Evolutionary conservation across 2,888 invertebrate species (phyloP).

Genomic region (Horisme vitalbata): DNA sequence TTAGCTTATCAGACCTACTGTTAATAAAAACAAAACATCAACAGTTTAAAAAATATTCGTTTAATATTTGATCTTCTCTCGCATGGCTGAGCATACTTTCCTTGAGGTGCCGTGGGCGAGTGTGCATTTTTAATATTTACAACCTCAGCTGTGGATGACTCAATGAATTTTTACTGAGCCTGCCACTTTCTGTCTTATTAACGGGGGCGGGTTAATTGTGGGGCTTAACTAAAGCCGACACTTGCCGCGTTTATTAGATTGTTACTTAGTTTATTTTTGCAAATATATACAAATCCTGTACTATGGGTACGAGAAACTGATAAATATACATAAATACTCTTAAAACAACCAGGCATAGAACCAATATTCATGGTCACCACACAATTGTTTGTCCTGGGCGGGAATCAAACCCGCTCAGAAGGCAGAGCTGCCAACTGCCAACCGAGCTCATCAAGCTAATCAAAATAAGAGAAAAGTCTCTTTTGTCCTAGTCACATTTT

Average conservation of each 20-base stretch:
- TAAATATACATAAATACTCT: no score
- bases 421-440: no score
- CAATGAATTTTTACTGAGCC: conserved; percentile 75
- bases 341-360: no score
- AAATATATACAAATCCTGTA: not conserved
- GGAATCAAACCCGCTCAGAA: no score
- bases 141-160: conserved; percentile 65
- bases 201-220: conserved; percentile 59
- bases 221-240: conserved; percentile 42
- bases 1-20: no score
- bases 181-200: conserved; percentile 70
- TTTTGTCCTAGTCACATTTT: no score
- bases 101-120: conserved; percentile 65
- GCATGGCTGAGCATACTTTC: conserved; percentile 63
- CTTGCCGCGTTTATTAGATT: conserved; percentile 26
- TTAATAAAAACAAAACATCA: conserved; percentile 3
- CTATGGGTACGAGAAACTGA: no score
- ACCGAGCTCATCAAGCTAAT: no score
- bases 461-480: no score
- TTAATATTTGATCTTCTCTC: conserved; percentile 58
- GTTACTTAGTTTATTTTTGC: conserved; percentile 5
- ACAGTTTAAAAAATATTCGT: conserved; percentile 30
- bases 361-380: no score
- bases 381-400: no score
- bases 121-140: conserved; percentile 81